A percentile compares a stretch with the other conserved stretches of the same genome.
Evolutionary conservation across 2,113 vertebrate species (phyloP).

Genomic region (Serinus canaria): DNA sequence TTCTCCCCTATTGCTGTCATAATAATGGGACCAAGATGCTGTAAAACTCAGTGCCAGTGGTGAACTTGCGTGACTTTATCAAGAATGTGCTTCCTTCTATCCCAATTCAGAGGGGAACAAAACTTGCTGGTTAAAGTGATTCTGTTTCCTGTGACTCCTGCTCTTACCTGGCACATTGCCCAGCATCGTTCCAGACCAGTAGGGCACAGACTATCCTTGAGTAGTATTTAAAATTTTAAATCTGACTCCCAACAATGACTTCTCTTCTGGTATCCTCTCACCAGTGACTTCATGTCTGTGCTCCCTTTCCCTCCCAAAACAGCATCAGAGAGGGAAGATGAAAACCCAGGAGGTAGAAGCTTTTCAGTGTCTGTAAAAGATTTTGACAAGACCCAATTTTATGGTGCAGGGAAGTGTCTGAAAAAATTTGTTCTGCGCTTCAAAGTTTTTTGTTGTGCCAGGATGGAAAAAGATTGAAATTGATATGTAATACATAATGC

Average conservation of each 20-base stretch:
- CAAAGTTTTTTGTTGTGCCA: not conserved
- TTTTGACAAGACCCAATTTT: not conserved
- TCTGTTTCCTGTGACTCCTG: not conserved
- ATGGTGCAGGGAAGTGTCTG: not conserved
- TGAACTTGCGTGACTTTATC: not conserved
- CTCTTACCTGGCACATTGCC: not conserved
- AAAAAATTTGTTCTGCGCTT: not conserved
- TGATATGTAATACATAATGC: not conserved
- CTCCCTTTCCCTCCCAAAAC: not conserved
- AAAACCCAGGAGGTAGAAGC: not conserved
- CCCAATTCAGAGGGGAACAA: not conserved
- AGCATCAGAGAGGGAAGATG: not conserved
- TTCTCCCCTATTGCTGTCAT: not conserved
- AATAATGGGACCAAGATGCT: not conserved
- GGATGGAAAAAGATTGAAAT: not conserved
- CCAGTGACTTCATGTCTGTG: not conserved
- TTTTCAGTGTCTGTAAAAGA: not conserved
- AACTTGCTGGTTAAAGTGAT: conserved; percentile 12
- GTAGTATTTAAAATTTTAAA: not conserved
- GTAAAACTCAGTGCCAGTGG: not conserved
- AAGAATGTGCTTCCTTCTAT: conserved; percentile 18
- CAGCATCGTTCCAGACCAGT: not conserved
- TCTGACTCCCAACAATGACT: not conserved
- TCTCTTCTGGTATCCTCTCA: not conserved
- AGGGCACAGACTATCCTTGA: not conserved